phyloP scores from a whole-genome alignment of 2,888 invertebrate genomes.

The Microplitis deprimator region DNA sequence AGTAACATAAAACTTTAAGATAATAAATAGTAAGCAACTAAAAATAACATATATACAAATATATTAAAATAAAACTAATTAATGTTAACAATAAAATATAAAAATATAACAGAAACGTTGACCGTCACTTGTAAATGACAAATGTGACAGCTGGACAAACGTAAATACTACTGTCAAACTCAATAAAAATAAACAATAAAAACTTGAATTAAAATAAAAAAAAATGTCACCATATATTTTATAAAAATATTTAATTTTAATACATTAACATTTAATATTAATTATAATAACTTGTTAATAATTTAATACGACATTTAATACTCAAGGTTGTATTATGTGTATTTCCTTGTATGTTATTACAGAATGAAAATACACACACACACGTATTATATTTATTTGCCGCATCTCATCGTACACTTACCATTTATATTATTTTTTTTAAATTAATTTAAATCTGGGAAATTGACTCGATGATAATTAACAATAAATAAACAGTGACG shows the following conservation, averaged over 20 bases:
- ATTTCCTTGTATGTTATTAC: slow-evolving; percentile 33
- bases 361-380: slow-evolving; percentile 16
- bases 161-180: slow-evolving; percentile 39
- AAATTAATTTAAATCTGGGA: slow-evolving; percentile 12
- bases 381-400: slow-evolving; percentile 9
- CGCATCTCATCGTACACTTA: slow-evolving; percentile 7
- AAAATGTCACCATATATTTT: slow-evolving; percentile 6
- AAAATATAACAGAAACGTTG: slow-evolving; percentile 6
- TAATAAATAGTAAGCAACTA: background rate
- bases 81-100: slow-evolving; percentile 14
- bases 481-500: background rate
- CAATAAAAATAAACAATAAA: slow-evolving; percentile 5
- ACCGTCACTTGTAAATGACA: slow-evolving; percentile 25
- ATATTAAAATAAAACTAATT: background rate
- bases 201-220: slow-evolving; percentile 10
- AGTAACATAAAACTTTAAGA: background rate
- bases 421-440: background rate
- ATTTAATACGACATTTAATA: slow-evolving; percentile 19
- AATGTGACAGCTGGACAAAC: slow-evolving; percentile 46
- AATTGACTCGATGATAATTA: slow-evolving; percentile 21
- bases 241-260: background rate
- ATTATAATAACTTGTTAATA: slow-evolving; percentile 21
- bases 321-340: slow-evolving; percentile 31
- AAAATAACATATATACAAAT: background rate
- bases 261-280: background rate